These are phyloP conservation scores for Drosophila albomicans DNA, from an alignment of 1,140 invertebrate genomes.

Conservation along the genomic window DNA sequence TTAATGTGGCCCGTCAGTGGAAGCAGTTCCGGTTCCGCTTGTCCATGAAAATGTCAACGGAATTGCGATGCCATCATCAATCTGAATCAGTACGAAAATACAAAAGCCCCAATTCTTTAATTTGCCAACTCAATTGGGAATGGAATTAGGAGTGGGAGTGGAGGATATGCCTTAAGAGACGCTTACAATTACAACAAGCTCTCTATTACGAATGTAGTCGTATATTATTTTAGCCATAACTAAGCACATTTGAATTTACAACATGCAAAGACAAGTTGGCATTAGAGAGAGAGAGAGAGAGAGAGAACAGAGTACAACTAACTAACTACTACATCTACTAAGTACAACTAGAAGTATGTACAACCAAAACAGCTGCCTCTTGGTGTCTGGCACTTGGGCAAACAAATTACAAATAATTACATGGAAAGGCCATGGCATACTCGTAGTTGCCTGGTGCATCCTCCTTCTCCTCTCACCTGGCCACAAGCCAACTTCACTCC, in stretches of 20 bases:
- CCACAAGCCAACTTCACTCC: constrained; percentile 36
- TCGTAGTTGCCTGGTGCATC: constrained; percentile 22
- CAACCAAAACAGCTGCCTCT: constrained; percentile 19
- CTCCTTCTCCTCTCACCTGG: constrained; percentile 7
- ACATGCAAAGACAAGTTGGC: constrained; percentile 13
- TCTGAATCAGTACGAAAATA: constrained; percentile 56
- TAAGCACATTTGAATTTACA: constrained; percentile 61
- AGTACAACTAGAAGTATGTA: constrained; percentile 27
- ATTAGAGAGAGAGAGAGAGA: constrained; percentile 16
- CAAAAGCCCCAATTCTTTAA: neutral
- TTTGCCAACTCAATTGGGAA: neutral
- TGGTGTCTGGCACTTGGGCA: constrained; percentile 61
- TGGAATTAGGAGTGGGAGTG: neutral
- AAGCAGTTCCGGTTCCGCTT: constrained; percentile 70
- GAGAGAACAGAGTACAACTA: constrained; percentile 32
- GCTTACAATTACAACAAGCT: constrained; percentile 57
- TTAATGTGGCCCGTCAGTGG: constrained; percentile 59
- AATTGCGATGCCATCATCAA: constrained; percentile 66
- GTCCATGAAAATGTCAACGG: constrained; percentile 41
- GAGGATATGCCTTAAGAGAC: constrained; percentile 54
- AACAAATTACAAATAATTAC: constrained; percentile 82
- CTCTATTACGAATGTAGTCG: constrained; percentile 21
- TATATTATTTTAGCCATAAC: constrained; percentile 57
- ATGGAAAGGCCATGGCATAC: constrained; percentile 49
- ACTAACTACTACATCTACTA: constrained; percentile 19